A percentile compares a stretch with the other conserved stretches of the same genome.
Evolutionary conservation across 2,888 invertebrate genomes (phyloP).

Genomic region (Ischnus inquisitorius): DNA sequence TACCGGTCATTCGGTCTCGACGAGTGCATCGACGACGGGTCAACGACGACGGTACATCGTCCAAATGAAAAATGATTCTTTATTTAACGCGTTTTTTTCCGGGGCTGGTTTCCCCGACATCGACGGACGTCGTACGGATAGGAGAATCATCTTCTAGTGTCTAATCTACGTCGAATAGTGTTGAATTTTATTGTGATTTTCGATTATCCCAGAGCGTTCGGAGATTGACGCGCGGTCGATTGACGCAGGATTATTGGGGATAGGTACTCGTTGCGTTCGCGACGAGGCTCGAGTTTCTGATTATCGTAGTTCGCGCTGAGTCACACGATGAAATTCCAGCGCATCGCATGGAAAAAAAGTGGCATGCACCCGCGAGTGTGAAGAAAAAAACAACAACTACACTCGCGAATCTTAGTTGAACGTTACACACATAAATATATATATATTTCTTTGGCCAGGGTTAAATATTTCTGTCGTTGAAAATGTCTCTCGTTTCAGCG

Average conservation of each 20-base stretch:
- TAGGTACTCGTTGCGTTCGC: background rate
- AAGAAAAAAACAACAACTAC: background rate
- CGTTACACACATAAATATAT: too few relatives aligned
- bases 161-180: slow-evolving; percentile 36
- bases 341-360: background rate
- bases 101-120: background rate
- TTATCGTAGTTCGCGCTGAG: too few relatives aligned
- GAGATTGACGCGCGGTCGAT: background rate
- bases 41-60: background rate
- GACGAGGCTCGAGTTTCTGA: too few relatives aligned
- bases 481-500: slow-evolving; percentile 41
- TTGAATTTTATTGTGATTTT: slow-evolving; percentile 53
- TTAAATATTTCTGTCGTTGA: slow-evolving; percentile 26
- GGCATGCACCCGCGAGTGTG: background rate
- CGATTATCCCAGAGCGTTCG: slow-evolving; percentile 3
- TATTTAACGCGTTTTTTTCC: background rate
- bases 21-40: too few relatives aligned
- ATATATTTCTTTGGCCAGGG: background rate
- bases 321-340: background rate
- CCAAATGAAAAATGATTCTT: background rate
- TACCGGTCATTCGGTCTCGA: background rate
- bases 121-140: slow-evolving; percentile 4
- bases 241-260: slow-evolving; percentile 3
- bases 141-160: slow-evolving; percentile 28
- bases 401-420: background rate